Evolutionary conservation across 2,888 invertebrate species (phyloP), one percentile per base, ranked within the genome.

Genomic region (Caenorhabditis virilis): DNA sequence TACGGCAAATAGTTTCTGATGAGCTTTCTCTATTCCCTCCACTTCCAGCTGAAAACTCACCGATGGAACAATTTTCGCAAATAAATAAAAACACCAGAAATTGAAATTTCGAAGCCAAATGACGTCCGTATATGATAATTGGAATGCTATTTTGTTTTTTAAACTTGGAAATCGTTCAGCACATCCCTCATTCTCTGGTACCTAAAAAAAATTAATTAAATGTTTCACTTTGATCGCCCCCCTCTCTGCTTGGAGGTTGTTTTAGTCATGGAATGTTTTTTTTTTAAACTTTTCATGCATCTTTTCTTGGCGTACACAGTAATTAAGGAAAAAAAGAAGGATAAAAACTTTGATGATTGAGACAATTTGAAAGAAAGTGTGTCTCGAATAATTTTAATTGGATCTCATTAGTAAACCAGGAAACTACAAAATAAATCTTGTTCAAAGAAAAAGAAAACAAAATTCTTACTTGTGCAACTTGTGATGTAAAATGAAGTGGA

Each of bases 401-500:
- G n/a, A n/a, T n/a, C n/a, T n/a, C n/a, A n/a, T n/a, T n/a, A n/a
- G n/a, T n/a, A n/a, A n/a, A n/a, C n/a, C n/a, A n/a, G n/a, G n/a
- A n/a, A n/a, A n/a, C n/a, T n/a, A n/a, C n/a, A n/a, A n/a, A n/a
- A n/a, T n/a, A n/a, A 43, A 23, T 9, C 6, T 3, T 7, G 27
- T 25, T 58, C 6, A 36, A 36, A 36, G n/a, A 36, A 36, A 36
- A 9, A 7, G n/a, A 36, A 36, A 23, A 22, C 15, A 23, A 23
- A 5, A 23, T 20, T 20, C 23, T 53, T 26, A 73, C 75, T 55
- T 73, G 52, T 9, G 49, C 67, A 18, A 80, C 68, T 58, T 72
- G 57, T 20, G 75, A 71, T 18, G 78, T 77, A 53, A 80, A 80
- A 53, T 78, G 78, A 7, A 80, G 55, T 15, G 79, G 79, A 15